phyloP scores from a whole-genome alignment of 2,888 invertebrate genomes.

The Coelinius sp. region DNA sequence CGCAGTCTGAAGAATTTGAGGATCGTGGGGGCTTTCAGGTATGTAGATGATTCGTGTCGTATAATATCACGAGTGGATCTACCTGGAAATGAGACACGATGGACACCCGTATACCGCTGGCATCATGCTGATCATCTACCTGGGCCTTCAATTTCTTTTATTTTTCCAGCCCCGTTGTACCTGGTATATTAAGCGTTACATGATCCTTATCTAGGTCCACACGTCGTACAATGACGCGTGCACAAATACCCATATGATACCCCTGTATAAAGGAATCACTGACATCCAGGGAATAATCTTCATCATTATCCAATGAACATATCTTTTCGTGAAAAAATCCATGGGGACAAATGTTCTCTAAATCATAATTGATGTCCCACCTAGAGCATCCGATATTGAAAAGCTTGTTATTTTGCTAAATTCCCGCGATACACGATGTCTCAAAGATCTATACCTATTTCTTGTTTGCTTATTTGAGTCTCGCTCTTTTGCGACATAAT shows the following conservation, averaged over 20 bases:
- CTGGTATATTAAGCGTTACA: conserved; percentile 51
- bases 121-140: conserved; percentile 37
- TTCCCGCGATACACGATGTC: no score
- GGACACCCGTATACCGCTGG: conserved; percentile 14
- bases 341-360: no score
- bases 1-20: conserved; percentile 16
- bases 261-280: conserved; percentile 26
- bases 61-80: conserved; percentile 25
- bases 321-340: conserved; percentile 48
- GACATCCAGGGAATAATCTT: conserved; percentile 45
- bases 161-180: background rate
- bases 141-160: conserved; percentile 29
- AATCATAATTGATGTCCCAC: no score
- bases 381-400: no score
- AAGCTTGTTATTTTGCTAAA: no score
- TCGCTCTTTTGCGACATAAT: no score
- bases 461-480: no score
- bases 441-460: no score
- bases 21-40: conserved; percentile 17
- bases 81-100: conserved; percentile 17
- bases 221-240: conserved; percentile 42
- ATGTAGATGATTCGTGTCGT: conserved; percentile 29
- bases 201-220: conserved; percentile 55
- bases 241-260: conserved; percentile 21
- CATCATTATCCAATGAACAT: conserved; percentile 43